Base-by-base conservation (phyloP, 2,797 vertebrate species). In the Xiphorhynchus erythropygius region DNA sequence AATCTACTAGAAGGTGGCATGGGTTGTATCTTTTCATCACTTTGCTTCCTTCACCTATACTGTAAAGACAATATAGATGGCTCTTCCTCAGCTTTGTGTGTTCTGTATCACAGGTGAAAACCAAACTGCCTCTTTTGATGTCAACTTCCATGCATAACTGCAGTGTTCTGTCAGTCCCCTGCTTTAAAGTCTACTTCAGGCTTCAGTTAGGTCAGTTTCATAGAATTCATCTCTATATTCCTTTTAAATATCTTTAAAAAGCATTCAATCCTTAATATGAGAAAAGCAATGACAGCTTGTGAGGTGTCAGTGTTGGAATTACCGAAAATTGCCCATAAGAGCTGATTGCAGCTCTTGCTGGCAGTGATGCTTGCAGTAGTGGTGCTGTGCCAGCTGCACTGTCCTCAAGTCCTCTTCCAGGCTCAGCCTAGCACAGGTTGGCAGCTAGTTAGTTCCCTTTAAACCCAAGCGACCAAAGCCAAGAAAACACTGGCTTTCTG, bases 141-240 rank as follows among this genome's bases (percentile, higher is more conserved):
- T 62, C 0, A 1, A 2, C 15, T 25, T 59, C 24, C 24, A n/a
- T 46, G 53, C 3, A 0, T 24, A 71, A 49, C 11, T 60, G 46
- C n/a, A 78, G 27, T 5, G 7, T 57, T 90, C 28, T n/a, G n/a
- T 35, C 42, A 39, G 21, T 65, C 11, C 44, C 10, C 41, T 18
- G 1, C n/a, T 44, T 68, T 30, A 5, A 67, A 64, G 39, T 46
- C 62, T 70, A 5, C 16, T 42, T 25, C 18, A 77, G 15, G 35
- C 47, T 74, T 86, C 39, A 35, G 0, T 35, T 62, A 60, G n/a
- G n/a, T 52, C 64, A 16, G 25, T 55, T 63, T 49, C 13, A 2
- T 13, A 39, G 49, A 90, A 75, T 16, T 41, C 4, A 2, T 3
- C 23, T 33, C 25, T 49, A 17, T 56, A 49, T 46, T 49, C 33